Conservation (phyloP, 2,797 vertebrate species). For the Lates japonicus region DNA sequence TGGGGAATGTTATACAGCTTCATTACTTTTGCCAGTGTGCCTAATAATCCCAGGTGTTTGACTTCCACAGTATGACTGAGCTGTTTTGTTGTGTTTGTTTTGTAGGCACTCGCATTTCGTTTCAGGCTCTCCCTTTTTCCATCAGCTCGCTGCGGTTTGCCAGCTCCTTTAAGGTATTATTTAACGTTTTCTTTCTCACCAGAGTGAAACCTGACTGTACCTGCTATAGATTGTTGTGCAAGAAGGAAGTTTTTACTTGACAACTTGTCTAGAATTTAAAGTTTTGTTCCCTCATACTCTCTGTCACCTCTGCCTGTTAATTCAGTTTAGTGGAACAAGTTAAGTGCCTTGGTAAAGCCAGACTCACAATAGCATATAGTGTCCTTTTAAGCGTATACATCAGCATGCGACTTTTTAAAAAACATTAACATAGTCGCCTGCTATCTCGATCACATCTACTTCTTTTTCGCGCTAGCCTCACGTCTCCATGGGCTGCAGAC, state of each 20-base stretch:
- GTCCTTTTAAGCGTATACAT: too few species aligned
- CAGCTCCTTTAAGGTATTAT: conserved; percentile 87
- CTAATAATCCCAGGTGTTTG: too few species aligned
- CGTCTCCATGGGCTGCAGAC: conserved; percentile 84
- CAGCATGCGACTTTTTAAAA: conserved; percentile 61
- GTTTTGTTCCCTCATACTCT: conserved; percentile 23
- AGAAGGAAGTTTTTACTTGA: conserved; percentile 6
- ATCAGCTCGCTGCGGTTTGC: conserved; percentile 72
- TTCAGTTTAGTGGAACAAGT: conserved; percentile 72
- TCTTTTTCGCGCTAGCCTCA: conserved; percentile 11
- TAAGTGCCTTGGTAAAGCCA: conserved; percentile 32
- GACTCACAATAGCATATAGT: conserved; percentile 49
- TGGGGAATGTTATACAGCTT: too few species aligned
- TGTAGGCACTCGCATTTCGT: conserved; percentile 79
- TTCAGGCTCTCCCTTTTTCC: conserved; percentile 69
- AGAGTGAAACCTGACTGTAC: conserved; percentile 14
- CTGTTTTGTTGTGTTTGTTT: conserved; percentile 20
- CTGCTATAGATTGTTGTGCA: background rate
- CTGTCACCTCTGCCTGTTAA: conserved; percentile 49
- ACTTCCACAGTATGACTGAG: background rate
- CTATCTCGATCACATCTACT: conserved; percentile 49
- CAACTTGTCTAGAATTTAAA: conserved; percentile 15
- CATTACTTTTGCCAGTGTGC: background rate
- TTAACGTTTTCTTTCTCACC: background rate
- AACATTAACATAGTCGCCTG: conserved; percentile 50